Conservation (phyloP, 2,797 vertebrate species). For the Anomalospiza imberbis region DNA sequence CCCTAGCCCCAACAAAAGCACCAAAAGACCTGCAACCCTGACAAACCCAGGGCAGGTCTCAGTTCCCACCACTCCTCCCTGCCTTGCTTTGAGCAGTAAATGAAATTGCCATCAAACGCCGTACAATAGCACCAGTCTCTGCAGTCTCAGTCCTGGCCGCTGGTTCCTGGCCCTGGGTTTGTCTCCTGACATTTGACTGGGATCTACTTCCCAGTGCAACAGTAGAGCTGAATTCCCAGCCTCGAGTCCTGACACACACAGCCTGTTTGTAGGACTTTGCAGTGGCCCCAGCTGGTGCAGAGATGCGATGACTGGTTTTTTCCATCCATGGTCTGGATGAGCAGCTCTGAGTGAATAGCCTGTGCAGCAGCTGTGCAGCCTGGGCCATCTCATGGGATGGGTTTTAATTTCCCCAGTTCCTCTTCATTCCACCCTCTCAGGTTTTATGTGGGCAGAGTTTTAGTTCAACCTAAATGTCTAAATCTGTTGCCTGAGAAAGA, state of each 20-base stretch:
- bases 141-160: neutral
- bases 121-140: neutral
- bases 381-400: neutral
- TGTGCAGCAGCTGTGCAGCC: conserved; percentile 42
- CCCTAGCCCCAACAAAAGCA: neutral
- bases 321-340: conserved; percentile 5
- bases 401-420: conserved; percentile 38
- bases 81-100: neutral
- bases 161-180: neutral
- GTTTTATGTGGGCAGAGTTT: conserved; percentile 38
- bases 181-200: rapidly evolving
- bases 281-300: conserved; percentile 26
- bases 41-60: neutral
- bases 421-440: conserved; percentile 13
- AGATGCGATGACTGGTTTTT: neutral
- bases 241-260: neutral
- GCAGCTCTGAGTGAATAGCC: conserved; percentile 3
- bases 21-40: neutral
- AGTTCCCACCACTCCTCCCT: neutral
- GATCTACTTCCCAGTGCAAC: neutral
- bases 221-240: neutral
- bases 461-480: conserved; percentile 32
- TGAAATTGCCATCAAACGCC: rapidly evolving
- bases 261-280: neutral
- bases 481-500: conserved; percentile 57